Evolutionary conservation across 2,797 vertebrate genomes (phyloP), one percentile per base, ranked within the genome.

Genomic region (Pteropus rufus): DNA sequence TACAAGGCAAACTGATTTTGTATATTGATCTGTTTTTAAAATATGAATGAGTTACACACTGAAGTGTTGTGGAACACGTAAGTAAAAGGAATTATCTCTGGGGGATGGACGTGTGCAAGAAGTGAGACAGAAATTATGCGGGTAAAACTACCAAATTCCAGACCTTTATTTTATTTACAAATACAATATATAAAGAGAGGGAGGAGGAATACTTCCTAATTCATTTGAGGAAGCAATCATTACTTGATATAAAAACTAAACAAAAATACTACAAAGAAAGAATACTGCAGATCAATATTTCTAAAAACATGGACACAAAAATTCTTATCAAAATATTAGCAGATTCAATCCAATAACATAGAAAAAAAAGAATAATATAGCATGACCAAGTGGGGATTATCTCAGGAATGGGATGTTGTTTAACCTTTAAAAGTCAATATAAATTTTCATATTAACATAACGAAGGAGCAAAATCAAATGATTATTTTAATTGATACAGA

Each of bases 1-100:
- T 97, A 60, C 84, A 97, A 97, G 52, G 82, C 62, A 90, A 81
- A 93, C 54, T 97, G 70, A 92, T 97, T 97, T 95, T 96, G 8
- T 85, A 54, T 80, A 1, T 85, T 62, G 56, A 96, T 97, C 91
- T 96, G 41, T 92, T 95, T 95, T 95, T 80, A 97, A 96, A 98
- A 95, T 91, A 88, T 56, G 86, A 95, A 82, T 85, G 96, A 96
- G 0, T 11, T 84, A 79, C 81, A 97, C 75, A 93, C 46, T 64
- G 92, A 92, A 81, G 14, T 94, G 14, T 94, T 97, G 96, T 86
- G 18, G 80, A 97, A 91, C 84, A 92, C 56, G 77, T 97, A 91
- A 87, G 85, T 96, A 83, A 95, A 92, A 75, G 18, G 31, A 77
- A 90, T 95, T 88, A 46, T 94, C 60, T 96, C 16, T 64, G 89